Conservation (phyloP, 2,113 vertebrate genomes). For the Apodemus sylvaticus region DNA sequence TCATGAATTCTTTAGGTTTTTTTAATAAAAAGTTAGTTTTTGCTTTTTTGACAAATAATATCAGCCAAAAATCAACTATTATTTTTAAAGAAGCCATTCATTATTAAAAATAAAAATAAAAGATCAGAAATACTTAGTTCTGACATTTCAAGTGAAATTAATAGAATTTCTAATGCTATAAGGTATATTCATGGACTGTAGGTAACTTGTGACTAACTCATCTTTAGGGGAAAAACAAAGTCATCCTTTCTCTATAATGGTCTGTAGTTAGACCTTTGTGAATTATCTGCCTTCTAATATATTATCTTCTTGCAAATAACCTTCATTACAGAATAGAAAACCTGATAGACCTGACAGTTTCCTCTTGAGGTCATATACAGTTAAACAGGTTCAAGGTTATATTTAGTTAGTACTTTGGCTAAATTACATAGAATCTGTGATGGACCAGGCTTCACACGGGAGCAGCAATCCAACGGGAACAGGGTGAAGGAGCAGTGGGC, state of each 20-base stretch:
- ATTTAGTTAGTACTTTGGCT: not conserved
- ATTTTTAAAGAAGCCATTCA: not conserved
- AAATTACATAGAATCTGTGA: constrained; percentile 9
- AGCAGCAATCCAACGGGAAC: too few relatives aligned
- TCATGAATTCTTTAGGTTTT: too few relatives aligned
- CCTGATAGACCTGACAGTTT: not conserved
- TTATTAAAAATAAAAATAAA: not conserved
- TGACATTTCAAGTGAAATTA: not conserved
- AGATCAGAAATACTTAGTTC: constrained; percentile 40
- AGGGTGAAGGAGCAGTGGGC: too few relatives aligned
- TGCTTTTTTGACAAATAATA: constrained; percentile 53
- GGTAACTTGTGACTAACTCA: not conserved
- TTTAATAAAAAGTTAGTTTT: constrained; percentile 4
- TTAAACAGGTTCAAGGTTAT: not conserved
- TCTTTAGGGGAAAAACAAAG: not conserved
- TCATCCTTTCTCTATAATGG: not conserved
- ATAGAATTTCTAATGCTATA: constrained; percentile 39
- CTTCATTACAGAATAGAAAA: not conserved
- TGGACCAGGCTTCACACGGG: too few relatives aligned
- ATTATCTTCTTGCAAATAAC: not conserved
- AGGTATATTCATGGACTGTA: not conserved
- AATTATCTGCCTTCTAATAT: not conserved
- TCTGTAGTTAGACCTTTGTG: not conserved
- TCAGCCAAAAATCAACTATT: constrained; percentile 5
- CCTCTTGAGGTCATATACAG: not conserved